phyloP scores from a whole-genome alignment of 2,113 vertebrate species.

The Oncorhynchus keta region DNA sequence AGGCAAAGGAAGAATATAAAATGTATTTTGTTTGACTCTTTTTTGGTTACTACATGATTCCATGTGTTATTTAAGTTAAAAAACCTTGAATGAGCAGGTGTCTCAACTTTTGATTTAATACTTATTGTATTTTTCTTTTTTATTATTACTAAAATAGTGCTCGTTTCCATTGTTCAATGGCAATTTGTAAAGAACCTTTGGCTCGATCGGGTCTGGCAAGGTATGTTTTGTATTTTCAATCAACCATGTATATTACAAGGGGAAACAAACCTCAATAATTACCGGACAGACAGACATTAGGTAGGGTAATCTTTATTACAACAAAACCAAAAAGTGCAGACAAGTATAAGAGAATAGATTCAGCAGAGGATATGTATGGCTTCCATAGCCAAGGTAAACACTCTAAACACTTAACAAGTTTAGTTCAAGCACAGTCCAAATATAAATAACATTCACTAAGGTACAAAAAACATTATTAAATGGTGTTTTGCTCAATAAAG shows the following conservation, averaged over 20 bases:
- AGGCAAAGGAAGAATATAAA: too few species aligned
- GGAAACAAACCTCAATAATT: constrained; percentile 30
- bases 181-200: neutral
- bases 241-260: too few species aligned
- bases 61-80: too few species aligned
- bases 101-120: too few species aligned
- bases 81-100: too few species aligned
- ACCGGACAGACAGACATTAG: neutral
- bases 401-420: constrained; percentile 21
- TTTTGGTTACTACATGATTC: too few species aligned
- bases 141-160: neutral
- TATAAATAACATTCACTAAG: constrained; percentile 72
- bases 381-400: constrained; percentile 30
- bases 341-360: constrained; percentile 29
- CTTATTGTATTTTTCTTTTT: neutral
- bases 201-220: neutral
- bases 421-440: constrained; percentile 36
- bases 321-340: constrained; percentile 61
- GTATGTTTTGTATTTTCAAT: too few species aligned
- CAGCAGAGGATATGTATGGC: constrained; percentile 17
- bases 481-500: constrained; percentile 3
- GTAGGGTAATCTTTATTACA: constrained; percentile 66
- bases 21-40: too few species aligned
- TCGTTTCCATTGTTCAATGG: neutral
- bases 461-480: constrained; percentile 60